Percentiles rank a stretch among this genome's conserved stretches.
Evolutionary conservation across 2,113 vertebrate genomes (phyloP).

Genomic region (Zosterops hypoxanthus): DNA sequence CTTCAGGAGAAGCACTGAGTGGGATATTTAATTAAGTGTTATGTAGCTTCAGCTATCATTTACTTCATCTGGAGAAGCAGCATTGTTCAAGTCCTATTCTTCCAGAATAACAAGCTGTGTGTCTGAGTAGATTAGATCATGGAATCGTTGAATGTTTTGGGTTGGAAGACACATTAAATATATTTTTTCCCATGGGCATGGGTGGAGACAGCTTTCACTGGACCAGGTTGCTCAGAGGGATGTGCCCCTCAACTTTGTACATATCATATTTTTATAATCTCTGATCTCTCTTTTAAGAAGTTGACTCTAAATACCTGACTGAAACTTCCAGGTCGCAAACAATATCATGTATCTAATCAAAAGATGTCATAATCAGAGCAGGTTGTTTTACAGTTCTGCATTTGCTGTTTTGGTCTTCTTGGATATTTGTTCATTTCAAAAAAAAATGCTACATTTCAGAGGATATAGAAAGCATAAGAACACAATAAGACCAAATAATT

Average conservation of each 20-base stretch:
- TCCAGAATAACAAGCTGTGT: not conserved
- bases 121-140: not conserved
- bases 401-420: not conserved
- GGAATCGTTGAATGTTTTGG: not conserved
- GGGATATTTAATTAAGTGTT: not conserved
- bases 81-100: not conserved
- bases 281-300: not conserved
- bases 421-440: not conserved
- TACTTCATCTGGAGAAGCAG: not conserved
- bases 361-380: not conserved
- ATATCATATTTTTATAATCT: not conserved
- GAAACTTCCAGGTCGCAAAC: not conserved
- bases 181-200: rapidly evolving
- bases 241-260: not conserved
- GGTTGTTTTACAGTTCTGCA: not conserved
- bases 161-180: not conserved
- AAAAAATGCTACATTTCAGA: not conserved
- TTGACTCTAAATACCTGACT: not conserved
- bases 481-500: not conserved
- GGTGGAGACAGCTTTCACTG: not conserved
- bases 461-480: not conserved
- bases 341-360: not conserved
- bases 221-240: not conserved
- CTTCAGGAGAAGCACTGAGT: not conserved
- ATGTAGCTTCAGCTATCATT: not conserved